A percentile compares a stretch with the other conserved stretches of the same genome.
Evolutionary conservation across 2,797 vertebrate genomes (phyloP).

Genomic region (Oreortyx pictus): DNA sequence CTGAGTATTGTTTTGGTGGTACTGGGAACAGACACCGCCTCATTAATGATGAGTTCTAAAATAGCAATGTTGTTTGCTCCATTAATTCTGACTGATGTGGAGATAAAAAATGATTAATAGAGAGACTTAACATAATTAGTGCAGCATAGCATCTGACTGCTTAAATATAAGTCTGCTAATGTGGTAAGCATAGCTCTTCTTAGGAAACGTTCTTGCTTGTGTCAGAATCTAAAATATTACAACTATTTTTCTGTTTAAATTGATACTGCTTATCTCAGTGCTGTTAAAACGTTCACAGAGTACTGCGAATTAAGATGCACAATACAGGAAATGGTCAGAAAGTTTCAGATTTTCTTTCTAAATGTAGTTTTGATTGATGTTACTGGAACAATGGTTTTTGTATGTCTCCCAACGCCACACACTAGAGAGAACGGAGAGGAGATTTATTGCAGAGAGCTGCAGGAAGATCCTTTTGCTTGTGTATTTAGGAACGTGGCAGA

Average conservation of each 20-base stretch:
- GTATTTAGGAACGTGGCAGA: neutral
- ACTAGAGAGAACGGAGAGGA: accelerated
- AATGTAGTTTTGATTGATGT: neutral
- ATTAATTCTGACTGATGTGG: constrained; percentile 50
- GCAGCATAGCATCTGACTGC: constrained; percentile 15
- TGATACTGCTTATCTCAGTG: neutral
- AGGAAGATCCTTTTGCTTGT: neutral
- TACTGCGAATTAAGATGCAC: constrained; percentile 3
- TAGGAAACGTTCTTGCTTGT: constrained; percentile 9
- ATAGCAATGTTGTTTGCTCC: constrained; percentile 18
- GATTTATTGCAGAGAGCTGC: neutral
- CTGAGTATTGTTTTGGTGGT: neutral
- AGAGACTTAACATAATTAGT: constrained; percentile 32
- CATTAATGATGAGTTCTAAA: neutral
- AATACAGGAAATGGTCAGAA: neutral
- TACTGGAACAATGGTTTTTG: neutral
- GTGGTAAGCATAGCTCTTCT: neutral
- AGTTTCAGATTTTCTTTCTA: neutral
- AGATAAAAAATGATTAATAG: constrained; percentile 55
- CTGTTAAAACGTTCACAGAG: neutral
- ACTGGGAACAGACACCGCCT: neutral
- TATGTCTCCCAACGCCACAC: too few relatives aligned
- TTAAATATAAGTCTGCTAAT: neutral
- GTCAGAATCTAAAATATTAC: constrained; percentile 34
- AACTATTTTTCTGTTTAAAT: constrained; percentile 17